These are phyloP conservation scores for Ophion ellenae DNA, from an alignment of 2,888 invertebrate species.

Conservation along the genomic window DNA sequence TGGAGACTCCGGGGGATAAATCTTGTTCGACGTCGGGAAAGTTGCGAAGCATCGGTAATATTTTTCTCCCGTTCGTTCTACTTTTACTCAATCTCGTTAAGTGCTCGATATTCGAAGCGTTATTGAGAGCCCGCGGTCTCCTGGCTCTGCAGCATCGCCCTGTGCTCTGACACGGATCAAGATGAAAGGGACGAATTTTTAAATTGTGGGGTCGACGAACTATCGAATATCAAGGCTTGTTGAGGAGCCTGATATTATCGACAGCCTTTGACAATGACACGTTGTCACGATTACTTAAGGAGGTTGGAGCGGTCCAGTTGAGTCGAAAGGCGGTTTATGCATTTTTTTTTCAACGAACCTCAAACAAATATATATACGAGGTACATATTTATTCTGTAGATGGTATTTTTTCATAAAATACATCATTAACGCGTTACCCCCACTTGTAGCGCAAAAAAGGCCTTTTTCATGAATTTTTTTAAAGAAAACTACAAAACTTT, in stretches of 20 bases:
- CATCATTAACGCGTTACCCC: too few relatives aligned
- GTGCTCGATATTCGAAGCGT: conserved; percentile 61
- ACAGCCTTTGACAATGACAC: neutral
- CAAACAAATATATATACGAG: too few relatives aligned
- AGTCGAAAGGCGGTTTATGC: too few relatives aligned
- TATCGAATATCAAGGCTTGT: neutral
- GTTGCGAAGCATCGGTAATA: conserved; percentile 7
- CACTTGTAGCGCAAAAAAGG: too few relatives aligned
- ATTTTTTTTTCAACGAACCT: too few relatives aligned
- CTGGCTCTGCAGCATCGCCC: neutral
- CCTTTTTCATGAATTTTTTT: too few relatives aligned
- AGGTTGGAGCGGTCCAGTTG: too few relatives aligned
- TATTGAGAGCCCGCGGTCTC: conserved; percentile 25
- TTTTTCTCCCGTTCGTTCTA: conserved; percentile 34
- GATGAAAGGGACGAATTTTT: neutral
- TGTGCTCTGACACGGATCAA: conserved; percentile 21
- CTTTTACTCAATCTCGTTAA: conserved; percentile 62
- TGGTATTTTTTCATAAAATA: too few relatives aligned
- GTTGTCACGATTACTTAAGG: neutral
- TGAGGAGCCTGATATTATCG: neutral
- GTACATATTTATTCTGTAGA: too few relatives aligned
- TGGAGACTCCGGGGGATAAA: conserved; percentile 47
- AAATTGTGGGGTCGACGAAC: neutral
- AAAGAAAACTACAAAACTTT: too few relatives aligned
- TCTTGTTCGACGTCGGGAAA: conserved; percentile 52